phyloP scores from a whole-genome alignment of 1,140 invertebrate species.

The Dreissena rostriformis region DNA sequence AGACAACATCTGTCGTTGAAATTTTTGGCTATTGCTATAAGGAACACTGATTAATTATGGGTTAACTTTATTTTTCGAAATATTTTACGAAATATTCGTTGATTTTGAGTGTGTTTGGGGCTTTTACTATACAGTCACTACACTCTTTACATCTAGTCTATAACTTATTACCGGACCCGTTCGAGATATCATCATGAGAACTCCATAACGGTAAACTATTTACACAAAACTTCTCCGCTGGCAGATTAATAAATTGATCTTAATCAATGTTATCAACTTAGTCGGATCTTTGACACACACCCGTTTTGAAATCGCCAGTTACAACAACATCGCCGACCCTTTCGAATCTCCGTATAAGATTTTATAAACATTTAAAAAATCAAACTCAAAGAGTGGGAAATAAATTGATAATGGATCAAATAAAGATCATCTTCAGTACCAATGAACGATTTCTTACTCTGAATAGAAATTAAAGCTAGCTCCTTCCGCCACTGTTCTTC shows the following conservation, averaged over 20 bases:
- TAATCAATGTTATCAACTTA: constrained; percentile 10
- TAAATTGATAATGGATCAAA: not conserved
- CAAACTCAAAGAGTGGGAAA: constrained; percentile 7
- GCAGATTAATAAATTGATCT: constrained; percentile 4
- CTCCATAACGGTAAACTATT: constrained; percentile 3
- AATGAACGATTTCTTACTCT: not conserved
- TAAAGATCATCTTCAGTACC: constrained; percentile 14
- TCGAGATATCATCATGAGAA: not conserved
- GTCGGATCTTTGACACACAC: constrained; percentile 12
- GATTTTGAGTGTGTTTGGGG: too few relatives aligned
- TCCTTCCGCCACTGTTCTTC: too few relatives aligned
- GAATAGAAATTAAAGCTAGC: too few relatives aligned
- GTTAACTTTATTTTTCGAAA: too few relatives aligned
- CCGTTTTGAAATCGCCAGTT: not conserved
- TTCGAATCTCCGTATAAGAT: constrained; percentile 4
- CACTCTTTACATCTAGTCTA: constrained; percentile 1
- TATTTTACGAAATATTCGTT: too few relatives aligned
- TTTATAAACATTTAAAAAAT: constrained; percentile 18
- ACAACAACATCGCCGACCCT: not conserved
- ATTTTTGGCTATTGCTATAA: too few relatives aligned
- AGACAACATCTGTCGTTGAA: too few relatives aligned
- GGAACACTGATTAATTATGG: too few relatives aligned
- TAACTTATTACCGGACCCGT: constrained; percentile 7
- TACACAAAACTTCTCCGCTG: not conserved
- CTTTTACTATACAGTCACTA: constrained; percentile 1